A percentile compares a stretch with the other conserved stretches of the same genome.
phyloP scores from a whole-genome alignment of 2,113 vertebrate species.

The Ursus arctos region DNA sequence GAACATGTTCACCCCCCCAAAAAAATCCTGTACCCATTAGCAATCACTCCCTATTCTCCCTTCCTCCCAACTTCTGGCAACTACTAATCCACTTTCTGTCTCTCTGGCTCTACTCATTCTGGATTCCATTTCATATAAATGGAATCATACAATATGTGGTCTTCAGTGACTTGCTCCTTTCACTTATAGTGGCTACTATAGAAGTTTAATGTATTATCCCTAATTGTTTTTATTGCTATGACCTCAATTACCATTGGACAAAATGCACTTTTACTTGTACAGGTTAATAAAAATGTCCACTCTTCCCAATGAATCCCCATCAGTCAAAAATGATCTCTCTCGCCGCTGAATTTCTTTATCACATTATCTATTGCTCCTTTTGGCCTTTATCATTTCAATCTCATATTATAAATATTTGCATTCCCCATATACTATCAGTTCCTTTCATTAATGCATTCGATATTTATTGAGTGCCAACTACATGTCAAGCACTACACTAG shows the following conservation, averaged over 20 bases:
- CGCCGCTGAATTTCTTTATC: conserved; percentile 46
- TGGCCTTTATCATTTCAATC: background rate
- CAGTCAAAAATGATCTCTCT: conserved; percentile 52
- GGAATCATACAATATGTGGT: background rate
- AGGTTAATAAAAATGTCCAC: conserved; percentile 60
- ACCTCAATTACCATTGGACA: background rate
- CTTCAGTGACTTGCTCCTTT: conserved; percentile 10
- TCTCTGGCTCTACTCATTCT: background rate
- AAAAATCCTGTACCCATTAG: background rate
- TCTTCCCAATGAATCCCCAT: conserved; percentile 45
- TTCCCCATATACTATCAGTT: background rate
- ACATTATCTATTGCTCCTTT: background rate
- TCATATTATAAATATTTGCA: background rate
- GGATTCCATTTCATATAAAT: background rate
- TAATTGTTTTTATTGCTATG: conserved; percentile 8
- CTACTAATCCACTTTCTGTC: background rate
- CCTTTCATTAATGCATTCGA: conserved; percentile 20
- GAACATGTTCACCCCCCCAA: background rate
- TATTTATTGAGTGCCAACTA: conserved; percentile 7
- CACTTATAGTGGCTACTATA: conserved; percentile 3
- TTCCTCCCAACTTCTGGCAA: background rate
- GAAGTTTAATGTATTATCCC: conserved; percentile 32
- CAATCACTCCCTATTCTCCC: background rate
- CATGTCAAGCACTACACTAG: background rate
- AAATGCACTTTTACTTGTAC: conserved; percentile 2